Evolutionary conservation across 2,888 invertebrate species (phyloP), one percentile per base, ranked within the genome.

Genomic region (Balanococcus diminutus): DNA sequence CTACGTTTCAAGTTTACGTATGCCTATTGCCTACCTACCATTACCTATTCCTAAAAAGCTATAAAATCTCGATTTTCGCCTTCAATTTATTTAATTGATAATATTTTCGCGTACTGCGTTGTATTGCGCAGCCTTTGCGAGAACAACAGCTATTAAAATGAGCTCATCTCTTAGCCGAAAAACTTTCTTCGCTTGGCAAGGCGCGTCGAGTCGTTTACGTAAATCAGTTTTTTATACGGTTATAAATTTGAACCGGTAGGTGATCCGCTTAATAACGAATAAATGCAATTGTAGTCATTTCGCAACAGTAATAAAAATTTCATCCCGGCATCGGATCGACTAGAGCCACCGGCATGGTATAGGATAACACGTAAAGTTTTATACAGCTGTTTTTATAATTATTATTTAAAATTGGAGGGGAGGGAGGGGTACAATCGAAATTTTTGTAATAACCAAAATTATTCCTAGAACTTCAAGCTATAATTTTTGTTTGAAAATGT

Each of bases 151-250:
- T 75, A 75, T n/a, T 75, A 75, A 75, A 75, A 75, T 75, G 14
- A 32, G 75, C 32, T 75, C 32, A 75, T 28, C 75, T 75, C 36
- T 67, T 51, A 67, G 61, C 28, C 32, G n/a, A 32, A 19, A 75
- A 75, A 31, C 32, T 32, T 75, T 32, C 51, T n/a, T n/a, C n/a
- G n/a, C n/a, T n/a, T n/a, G n/a, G n/a, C n/a, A n/a, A n/a, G n/a
- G n/a, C n/a, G 51, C 19, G 19, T 3, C 51, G 75, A 31, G 32
- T 75, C 31, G 32, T 75, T 75, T 75, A 75, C 75, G 32, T 75
- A 75, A 75, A 75, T 75, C 75, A 75, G 75, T 75, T 75, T 75
- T 75, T 75, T 75, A 75, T 75, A 75, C 9, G 75, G 32, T 32
- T 75, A 75, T 75, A 75, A 75, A 75, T 32, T 75, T 8, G 32